Evolutionary conservation across 2,797 vertebrate species (phyloP), one percentile per base, ranked within the genome.

Genomic region (Rhodeus uyekii): DNA sequence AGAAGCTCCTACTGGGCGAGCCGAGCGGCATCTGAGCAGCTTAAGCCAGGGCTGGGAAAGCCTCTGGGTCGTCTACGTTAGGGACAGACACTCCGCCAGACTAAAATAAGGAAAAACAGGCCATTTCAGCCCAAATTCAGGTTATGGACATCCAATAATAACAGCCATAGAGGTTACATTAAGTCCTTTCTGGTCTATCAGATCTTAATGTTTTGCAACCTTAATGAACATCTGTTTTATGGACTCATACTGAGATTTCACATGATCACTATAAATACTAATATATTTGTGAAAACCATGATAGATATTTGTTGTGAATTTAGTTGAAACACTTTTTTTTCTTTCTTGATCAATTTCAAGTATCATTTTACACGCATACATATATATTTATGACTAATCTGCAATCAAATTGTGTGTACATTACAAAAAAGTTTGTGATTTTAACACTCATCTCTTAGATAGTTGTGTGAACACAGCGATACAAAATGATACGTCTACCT

Each of bases 11-110:
- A 73, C 69, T 48, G 78, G 83, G 83, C 60, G 71, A 69, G 64
- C 79, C 90, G 32, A 82, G 94, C 95, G 93, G 94, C 94, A 93
- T 93, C 92, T 92, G 92, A 83, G 82, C 83, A 63, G 92, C 94
- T 95, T 96, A 99, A 89, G 96, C 96, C 95, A 98, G 95, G 93
- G 98, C 98, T 90, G 98, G 98, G 93, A 99, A 99, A 94, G 98
- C 98, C 95, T 99, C 98, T 81, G 98, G 98, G 93, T 99, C 98
- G 86, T 99, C 98, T 94, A 99, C 97, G 18, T 99, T 96, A 89
- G 98, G 98, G 92, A 96, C 97, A 86, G 96, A 97, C 90, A 93
- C 95, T 91, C 93, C 96, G 19, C 91, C 89, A 75, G 95, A 95
- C 98, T 99, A 93, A 87, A 71, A 82, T 6, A 72, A 63, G 2